Base-by-base conservation (phyloP, 2,888 invertebrate species). In the Pristionchus mayeri region DNA sequence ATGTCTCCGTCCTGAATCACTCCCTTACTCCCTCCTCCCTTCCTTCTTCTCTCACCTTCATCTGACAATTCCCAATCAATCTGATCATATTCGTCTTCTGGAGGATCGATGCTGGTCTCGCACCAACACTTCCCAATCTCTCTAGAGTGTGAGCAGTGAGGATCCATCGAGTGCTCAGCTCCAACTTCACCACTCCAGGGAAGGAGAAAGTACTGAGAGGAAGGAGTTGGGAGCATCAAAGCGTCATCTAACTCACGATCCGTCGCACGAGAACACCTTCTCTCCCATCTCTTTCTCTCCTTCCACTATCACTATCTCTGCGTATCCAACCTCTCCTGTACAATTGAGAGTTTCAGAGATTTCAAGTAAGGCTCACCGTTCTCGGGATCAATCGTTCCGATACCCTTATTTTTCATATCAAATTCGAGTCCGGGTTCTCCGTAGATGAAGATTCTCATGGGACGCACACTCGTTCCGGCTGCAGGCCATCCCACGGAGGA, bases 11-110 rank as follows among this genome's bases (percentile, higher is more conserved):
- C 80, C 80, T 80, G 13, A n/a, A 54, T 57, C n/a, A 27, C 50
- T 50, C 27, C 21, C 27, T 50, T 24, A 4, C 44, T 30, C 24
- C 34, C 3, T 9, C 27, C 21, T 37, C 40, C n/a, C 57, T 16
- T 57, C 30, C 21, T 11, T 80, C 57, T 37, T 37, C 21, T 11
- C 24, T 37, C n/a, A 80, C 80, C 80, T 80, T 80, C 37, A 24
- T 80, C 37, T 37, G 48, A n/a, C 40, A 80, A n/a, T 57, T 37
- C 18, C 54, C 80, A 24, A 80, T 37, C 21, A 80, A 2, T 57
- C 80, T 34, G 24, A 80, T 37, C 21, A 80, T 54, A 57, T 57
- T 80, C 2, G 80, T 57, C 30, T 50, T 52, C 57, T 80, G 80
- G 0, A 80, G 52, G 21, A 80, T 57, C 0, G 80, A 80, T 2